Percentiles rank a stretch among this genome's conserved stretches.
These are phyloP conservation scores for Quadroppia sp. DNA, from an alignment of 2,888 invertebrate species.

Conservation along the genomic window DNA sequence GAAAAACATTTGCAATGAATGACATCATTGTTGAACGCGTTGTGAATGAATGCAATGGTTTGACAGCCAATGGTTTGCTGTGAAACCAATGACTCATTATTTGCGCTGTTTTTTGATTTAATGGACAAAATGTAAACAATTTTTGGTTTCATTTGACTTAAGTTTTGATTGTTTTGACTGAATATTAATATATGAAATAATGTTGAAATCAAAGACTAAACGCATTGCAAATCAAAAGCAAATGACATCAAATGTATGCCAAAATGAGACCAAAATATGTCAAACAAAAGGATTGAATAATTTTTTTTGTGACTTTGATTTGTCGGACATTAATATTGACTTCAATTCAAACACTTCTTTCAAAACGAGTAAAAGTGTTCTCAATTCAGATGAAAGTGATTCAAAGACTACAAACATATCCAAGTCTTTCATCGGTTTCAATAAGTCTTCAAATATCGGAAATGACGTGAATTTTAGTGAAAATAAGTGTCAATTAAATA, in stretches of 20 bases:
- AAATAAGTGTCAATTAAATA: neutral
- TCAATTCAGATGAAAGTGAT: neutral
- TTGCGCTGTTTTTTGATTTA: too few relatives aligned
- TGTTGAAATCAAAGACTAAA: slow-evolving; percentile 3
- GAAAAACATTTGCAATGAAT: too few relatives aligned
- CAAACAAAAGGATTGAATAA: neutral
- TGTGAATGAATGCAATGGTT: neutral
- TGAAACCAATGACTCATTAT: too few relatives aligned
- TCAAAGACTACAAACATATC: neutral
- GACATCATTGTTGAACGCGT: too few relatives aligned
- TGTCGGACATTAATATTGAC: slow-evolving; percentile 1
- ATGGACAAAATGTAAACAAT: too few relatives aligned
- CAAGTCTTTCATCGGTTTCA: neutral
- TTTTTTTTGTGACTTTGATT: slow-evolving; percentile 13
- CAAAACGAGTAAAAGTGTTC: neutral
- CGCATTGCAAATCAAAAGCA: neutral
- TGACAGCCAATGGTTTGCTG: too few relatives aligned
- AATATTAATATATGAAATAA: too few relatives aligned
- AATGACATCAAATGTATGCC: neutral
- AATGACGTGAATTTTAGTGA: neutral
- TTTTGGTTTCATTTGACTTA: too few relatives aligned
- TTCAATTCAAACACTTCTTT: neutral
- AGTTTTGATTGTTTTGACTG: too few relatives aligned
- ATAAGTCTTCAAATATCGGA: neutral
- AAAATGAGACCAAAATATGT: neutral